These are phyloP conservation scores for Hydrochoerus hydrochaeris DNA, from an alignment of 2,113 vertebrate species.

Conservation along the genomic window DNA sequence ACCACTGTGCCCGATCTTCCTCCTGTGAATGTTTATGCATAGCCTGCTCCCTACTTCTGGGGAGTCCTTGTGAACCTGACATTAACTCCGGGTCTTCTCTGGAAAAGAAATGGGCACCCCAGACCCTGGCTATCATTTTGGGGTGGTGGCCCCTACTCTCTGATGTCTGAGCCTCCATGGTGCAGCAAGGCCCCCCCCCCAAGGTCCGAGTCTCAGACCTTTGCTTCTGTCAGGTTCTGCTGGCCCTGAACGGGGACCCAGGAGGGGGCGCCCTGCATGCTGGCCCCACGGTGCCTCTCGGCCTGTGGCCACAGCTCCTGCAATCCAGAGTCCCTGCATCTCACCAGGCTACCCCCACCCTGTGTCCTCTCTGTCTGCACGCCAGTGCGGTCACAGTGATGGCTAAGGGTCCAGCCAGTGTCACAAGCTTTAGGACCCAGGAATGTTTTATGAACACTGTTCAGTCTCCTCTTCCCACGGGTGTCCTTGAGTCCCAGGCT, in stretches of 20 bases:
- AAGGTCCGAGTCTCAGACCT: background rate
- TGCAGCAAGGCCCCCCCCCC: background rate
- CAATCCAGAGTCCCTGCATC: background rate
- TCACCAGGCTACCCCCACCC: background rate
- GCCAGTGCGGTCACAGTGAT: background rate
- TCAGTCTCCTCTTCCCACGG: background rate
- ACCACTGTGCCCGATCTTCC: background rate
- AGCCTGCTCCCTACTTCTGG: background rate
- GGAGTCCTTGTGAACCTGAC: background rate
- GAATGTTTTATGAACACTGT: background rate
- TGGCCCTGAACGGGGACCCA: background rate
- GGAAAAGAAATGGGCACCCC: background rate
- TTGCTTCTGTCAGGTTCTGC: background rate
- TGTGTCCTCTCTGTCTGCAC: background rate
- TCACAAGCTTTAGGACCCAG: background rate
- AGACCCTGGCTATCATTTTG: background rate
- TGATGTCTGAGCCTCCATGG: background rate
- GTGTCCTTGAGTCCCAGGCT: background rate
- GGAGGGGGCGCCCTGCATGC: rapidly evolving
- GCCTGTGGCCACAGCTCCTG: background rate
- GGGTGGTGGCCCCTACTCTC: background rate
- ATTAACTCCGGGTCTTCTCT: background rate
- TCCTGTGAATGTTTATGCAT: background rate
- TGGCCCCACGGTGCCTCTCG: background rate
- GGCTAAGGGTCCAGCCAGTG: background rate